Conservation (phyloP, 2,113 vertebrate genomes). For the Oxygymnocypris stewartii region DNA sequence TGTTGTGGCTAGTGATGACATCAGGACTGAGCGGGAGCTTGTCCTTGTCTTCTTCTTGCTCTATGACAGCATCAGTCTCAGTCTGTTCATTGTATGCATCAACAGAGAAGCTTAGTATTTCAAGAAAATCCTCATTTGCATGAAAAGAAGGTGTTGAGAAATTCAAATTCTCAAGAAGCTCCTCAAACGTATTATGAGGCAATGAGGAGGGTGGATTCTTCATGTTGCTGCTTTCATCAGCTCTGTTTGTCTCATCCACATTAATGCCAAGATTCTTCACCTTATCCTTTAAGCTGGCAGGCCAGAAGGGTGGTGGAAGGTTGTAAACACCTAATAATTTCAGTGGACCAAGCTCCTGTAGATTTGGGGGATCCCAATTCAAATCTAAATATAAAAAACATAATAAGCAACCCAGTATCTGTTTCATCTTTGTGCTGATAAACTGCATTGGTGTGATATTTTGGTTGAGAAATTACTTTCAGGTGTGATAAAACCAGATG, state of each 20-base stretch:
- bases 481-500: conserved; percentile 2
- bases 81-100: not conserved
- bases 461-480: not conserved
- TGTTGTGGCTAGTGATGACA: not conserved
- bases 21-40: not conserved
- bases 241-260: conserved; percentile 6
- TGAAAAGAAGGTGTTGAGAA: not conserved
- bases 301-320: conserved; percentile 6
- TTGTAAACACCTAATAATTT: not conserved
- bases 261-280: not conserved
- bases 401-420: not conserved
- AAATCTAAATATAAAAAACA: not conserved
- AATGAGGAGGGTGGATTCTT: not conserved
- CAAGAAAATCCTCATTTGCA: not conserved
- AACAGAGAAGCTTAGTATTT: not conserved
- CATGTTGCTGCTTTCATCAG: conserved; percentile 4
- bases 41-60: not conserved
- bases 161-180: not conserved
- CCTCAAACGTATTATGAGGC: not conserved
- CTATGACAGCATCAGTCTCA: not conserved
- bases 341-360: not conserved
- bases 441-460: not conserved
- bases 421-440: not conserved
- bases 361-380: not conserved
- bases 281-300: not conserved